Conservation (phyloP, 2,888 invertebrate species). For the Leucophenga maculata region DNA sequence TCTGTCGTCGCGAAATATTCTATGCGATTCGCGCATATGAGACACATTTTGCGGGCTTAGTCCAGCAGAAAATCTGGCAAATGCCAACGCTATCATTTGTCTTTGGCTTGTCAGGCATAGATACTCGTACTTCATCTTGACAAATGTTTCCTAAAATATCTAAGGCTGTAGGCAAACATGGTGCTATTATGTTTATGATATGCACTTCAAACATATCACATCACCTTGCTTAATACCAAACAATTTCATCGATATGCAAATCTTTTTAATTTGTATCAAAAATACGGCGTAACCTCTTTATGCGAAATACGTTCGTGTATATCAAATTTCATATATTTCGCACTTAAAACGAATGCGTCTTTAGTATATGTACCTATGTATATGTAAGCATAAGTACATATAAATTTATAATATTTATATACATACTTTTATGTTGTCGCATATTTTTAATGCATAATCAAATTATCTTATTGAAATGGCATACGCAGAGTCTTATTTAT, state of each 20-base stretch:
- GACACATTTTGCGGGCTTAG: neutral
- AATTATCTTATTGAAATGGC: neutral
- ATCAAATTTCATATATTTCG: neutral
- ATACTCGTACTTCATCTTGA: neutral
- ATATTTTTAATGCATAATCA: neutral
- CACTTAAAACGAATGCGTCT: neutral
- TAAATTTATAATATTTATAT: neutral
- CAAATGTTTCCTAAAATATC: constrained; percentile 5
- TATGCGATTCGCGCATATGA: neutral
- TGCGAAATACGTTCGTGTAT: neutral
- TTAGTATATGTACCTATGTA: neutral
- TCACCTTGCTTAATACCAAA: neutral
- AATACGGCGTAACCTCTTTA: neutral
- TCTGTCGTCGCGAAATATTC: neutral
- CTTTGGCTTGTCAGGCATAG: constrained; percentile 26
- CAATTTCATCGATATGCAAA: constrained; percentile 4
- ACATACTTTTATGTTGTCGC: neutral
- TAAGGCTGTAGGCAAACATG: constrained; percentile 18
- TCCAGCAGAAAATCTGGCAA: neutral
- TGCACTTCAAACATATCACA: constrained; percentile 14
- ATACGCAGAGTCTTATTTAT: neutral
- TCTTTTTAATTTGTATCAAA: constrained; percentile 1
- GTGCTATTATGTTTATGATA: constrained; percentile 18
- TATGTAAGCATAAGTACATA: neutral
- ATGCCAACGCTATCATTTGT: constrained; percentile 47